A percentile compares a stretch with the other conserved stretches of the same genome.
phyloP scores from a whole-genome alignment of 2,797 vertebrate species.

The Melanotaenia trifasciata region DNA sequence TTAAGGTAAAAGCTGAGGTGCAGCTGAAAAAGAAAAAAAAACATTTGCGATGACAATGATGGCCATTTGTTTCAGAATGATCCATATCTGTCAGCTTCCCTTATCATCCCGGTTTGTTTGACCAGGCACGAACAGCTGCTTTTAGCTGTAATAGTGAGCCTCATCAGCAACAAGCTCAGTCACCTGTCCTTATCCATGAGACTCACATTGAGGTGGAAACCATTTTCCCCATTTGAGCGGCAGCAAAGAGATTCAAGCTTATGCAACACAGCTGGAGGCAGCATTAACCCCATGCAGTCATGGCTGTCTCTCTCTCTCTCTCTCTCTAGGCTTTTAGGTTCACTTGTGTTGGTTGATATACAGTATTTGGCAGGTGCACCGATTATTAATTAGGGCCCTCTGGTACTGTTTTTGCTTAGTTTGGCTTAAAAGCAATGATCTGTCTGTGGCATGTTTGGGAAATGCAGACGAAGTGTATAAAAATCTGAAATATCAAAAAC shows the following conservation, averaged over 20 bases:
- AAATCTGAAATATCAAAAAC: neutral
- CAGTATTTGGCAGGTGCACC: neutral
- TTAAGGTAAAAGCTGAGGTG: constrained; percentile 19
- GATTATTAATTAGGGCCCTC: neutral
- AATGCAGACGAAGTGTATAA: too few species aligned
- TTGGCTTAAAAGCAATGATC: too few species aligned
- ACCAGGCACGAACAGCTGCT: constrained; percentile 51
- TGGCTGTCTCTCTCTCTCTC: neutral
- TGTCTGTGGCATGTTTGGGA: too few species aligned
- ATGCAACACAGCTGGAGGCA: constrained; percentile 10
- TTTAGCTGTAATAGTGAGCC: constrained; percentile 54
- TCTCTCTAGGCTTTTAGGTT: constrained; percentile 1
- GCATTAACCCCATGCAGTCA: constrained; percentile 42
- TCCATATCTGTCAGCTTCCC: constrained; percentile 55
- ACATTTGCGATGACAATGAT: constrained; percentile 35
- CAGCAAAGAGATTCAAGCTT: constrained; percentile 52
- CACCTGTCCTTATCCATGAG: constrained; percentile 58
- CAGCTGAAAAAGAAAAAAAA: neutral
- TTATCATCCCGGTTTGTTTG: constrained; percentile 68
- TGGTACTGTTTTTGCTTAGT: neutral
- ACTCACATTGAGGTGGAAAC: constrained; percentile 51
- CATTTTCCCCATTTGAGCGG: constrained; percentile 35
- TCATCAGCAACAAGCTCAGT: constrained; percentile 54
- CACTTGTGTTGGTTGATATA: neutral
- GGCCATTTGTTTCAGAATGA: constrained; percentile 36